These are phyloP conservation scores for Lepidotrigona ventralis DNA, from an alignment of 1,140 invertebrate species.

Conservation along the genomic window DNA sequence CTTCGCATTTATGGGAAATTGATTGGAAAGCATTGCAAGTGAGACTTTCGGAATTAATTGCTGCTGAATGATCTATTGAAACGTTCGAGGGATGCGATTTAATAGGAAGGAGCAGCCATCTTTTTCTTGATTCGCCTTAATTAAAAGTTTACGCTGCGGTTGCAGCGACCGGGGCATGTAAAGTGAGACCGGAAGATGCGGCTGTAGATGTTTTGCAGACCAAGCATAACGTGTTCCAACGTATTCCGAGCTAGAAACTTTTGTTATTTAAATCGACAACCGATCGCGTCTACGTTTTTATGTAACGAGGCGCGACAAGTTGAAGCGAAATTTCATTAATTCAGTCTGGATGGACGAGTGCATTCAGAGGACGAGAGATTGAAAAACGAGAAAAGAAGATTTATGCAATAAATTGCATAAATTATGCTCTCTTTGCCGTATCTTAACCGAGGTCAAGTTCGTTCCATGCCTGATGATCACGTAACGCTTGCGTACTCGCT, in stretches of 20 bases:
- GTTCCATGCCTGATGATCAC: not conserved
- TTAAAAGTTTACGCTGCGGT: slow-evolving; percentile 43
- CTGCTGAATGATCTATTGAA: not conserved
- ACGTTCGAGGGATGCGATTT: not conserved
- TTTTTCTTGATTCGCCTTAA: slow-evolving; percentile 10
- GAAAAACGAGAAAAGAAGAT: not conserved
- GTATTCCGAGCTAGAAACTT: slow-evolving; percentile 16
- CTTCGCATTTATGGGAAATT: too few relatives aligned
- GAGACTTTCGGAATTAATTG: too few relatives aligned
- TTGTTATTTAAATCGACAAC: slow-evolving; percentile 31
- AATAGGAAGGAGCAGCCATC: not conserved
- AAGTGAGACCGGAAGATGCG: slow-evolving; percentile 37
- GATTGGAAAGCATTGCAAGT: too few relatives aligned
- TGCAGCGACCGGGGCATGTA: slow-evolving; percentile 3
- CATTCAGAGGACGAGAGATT: too few relatives aligned
- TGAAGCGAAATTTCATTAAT: not conserved
- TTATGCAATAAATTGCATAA: not conserved
- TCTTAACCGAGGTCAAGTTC: slow-evolving; percentile 1
- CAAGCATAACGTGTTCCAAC: slow-evolving; percentile 12
- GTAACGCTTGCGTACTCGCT: not conserved
- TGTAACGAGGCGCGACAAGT: not conserved
- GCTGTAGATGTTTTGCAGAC: slow-evolving; percentile 9
- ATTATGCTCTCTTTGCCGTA: too few relatives aligned
- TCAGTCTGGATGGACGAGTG: not conserved
- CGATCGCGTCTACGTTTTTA: not conserved